phyloP scores from a whole-genome alignment of 2,888 invertebrate genomes.

The Alentia gelatinosa region DNA sequence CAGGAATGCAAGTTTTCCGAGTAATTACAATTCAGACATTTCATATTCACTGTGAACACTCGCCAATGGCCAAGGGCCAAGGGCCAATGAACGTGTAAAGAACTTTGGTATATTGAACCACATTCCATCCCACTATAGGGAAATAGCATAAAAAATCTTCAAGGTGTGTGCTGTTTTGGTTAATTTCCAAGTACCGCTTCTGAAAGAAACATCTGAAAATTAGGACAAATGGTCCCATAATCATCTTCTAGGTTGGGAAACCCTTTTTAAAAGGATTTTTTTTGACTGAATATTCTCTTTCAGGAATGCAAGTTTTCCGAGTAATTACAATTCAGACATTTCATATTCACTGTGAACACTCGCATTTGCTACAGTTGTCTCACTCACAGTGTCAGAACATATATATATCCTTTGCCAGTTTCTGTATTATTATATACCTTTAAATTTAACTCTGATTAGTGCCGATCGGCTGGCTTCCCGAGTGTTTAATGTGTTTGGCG shows the following conservation, averaged over 20 bases:
- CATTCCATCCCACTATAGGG: background rate
- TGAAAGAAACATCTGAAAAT: slow-evolving; percentile 4
- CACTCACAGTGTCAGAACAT: no score
- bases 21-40: no score
- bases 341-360: background rate
- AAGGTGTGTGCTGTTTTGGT: slow-evolving; percentile 8
- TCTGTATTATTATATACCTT: no score
- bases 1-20: no score
- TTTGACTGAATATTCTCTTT: background rate
- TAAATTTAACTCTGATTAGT: no score
- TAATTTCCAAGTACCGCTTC: slow-evolving; percentile 18
- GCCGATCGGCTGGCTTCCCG: background rate
- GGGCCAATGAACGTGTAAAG: slow-evolving; percentile 32
- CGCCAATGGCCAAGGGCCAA: slow-evolving; percentile 23
- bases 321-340: background rate
- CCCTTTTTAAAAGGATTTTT: no score
- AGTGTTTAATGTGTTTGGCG: background rate
- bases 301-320: background rate
- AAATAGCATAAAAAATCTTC: background rate
- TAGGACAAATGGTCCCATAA: background rate
- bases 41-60: no score
- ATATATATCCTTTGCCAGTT: no score
- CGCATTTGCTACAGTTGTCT: background rate
- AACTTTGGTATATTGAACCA: slow-evolving; percentile 24
- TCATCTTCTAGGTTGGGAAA: background rate